phyloP scores from a whole-genome alignment of 2,797 vertebrate species.

The Macrochelys suwanniensis region DNA sequence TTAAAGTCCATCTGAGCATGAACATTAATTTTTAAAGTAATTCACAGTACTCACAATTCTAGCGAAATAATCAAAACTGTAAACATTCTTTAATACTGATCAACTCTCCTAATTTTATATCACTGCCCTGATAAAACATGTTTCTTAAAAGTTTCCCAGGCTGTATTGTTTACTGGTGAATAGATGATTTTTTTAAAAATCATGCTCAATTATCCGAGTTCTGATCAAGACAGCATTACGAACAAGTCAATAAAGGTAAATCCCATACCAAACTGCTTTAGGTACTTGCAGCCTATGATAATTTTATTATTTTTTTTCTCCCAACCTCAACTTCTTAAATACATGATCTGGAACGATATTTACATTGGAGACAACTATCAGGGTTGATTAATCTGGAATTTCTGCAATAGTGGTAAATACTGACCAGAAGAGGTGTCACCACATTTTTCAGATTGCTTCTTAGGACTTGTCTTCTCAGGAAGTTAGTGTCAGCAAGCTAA shows the following conservation, averaged over 20 bases:
- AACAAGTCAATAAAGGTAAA: not conserved
- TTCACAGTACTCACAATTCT: not conserved
- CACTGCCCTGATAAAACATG: no score
- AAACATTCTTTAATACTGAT: not conserved
- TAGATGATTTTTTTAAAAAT: not conserved
- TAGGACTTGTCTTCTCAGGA: no score
- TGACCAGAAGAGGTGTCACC: not conserved
- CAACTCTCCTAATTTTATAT: not conserved
- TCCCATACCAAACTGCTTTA: not conserved
- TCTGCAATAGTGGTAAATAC: not conserved
- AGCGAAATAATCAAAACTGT: not conserved
- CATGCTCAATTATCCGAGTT: no score
- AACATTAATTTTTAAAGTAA: no score
- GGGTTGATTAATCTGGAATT: not conserved
- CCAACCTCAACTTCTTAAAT: not conserved
- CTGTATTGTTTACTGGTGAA: not conserved
- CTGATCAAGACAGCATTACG: not conserved
- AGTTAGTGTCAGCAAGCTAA: no score
- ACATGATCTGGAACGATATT: not conserved
- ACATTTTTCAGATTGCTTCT: not conserved
- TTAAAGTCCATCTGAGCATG: no score
- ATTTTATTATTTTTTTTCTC: not conserved
- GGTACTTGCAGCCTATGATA: not conserved
- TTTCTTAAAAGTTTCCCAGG: not conserved
- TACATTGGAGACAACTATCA: not conserved